Percentiles rank a stretch among this genome's conserved stretches.
Evolutionary conservation across 2,113 vertebrate genomes (phyloP).

Genomic region (Mixornis gularis): DNA sequence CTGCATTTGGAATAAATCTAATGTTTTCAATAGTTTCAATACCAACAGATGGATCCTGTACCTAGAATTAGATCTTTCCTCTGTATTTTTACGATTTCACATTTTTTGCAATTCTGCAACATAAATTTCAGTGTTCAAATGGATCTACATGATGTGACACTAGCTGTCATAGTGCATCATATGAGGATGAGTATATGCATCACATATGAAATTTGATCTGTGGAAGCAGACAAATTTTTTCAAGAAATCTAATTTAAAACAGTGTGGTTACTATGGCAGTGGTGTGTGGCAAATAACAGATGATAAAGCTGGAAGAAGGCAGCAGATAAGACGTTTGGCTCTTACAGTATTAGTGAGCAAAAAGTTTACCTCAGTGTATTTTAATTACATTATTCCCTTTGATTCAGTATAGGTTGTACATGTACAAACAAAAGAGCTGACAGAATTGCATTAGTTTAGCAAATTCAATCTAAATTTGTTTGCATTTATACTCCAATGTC

Average conservation of each 20-base stretch:
- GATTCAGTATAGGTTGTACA: background rate
- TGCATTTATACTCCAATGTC: no score
- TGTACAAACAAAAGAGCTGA: background rate
- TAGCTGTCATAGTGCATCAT: background rate
- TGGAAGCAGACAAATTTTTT: background rate
- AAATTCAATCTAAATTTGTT: no score
- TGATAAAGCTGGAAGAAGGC: background rate
- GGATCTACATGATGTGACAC: background rate
- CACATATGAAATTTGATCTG: background rate
- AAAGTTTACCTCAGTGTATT: background rate
- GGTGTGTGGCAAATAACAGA: background rate
- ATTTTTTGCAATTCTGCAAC: background rate
- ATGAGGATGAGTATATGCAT: background rate
- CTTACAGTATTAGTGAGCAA: background rate
- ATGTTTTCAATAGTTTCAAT: background rate
- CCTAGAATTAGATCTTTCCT: background rate
- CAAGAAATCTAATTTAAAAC: background rate
- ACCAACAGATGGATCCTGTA: background rate
- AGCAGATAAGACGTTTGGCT: background rate
- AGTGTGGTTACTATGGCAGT: background rate
- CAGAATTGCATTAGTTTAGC: conserved; percentile 13
- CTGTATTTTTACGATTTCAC: background rate
- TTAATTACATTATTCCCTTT: background rate
- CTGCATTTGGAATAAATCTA: background rate
- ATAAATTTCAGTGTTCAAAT: background rate